phyloP scores from a whole-genome alignment of 1,140 invertebrate genomes.

The Polypedilum vanderplanki region DNA sequence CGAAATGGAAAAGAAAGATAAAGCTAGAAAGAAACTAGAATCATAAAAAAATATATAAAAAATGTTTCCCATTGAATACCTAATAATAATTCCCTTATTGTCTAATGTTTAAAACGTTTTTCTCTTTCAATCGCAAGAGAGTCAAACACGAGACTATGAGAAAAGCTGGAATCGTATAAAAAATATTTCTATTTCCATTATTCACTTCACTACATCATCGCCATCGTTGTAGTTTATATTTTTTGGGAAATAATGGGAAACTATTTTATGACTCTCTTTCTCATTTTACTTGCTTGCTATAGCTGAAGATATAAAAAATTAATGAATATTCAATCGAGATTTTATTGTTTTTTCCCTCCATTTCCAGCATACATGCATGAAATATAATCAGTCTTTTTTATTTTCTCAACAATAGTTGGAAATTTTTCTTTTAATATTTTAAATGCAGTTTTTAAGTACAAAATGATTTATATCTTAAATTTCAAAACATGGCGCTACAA shows the following conservation, averaged over 20 bases:
- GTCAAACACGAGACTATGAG: neutral
- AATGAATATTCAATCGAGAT: slow-evolving; percentile 28
- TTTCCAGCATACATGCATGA: neutral
- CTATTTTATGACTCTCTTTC: neutral
- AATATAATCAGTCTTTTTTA: too few relatives aligned
- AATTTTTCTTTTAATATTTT: too few relatives aligned
- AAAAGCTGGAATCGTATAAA: neutral
- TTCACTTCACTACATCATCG: too few relatives aligned
- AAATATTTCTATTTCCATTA: neutral
- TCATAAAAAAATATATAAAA: neutral
- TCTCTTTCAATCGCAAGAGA: neutral
- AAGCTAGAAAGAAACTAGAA: neutral
- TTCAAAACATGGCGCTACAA: too few relatives aligned
- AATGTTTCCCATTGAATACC: slow-evolving; percentile 1
- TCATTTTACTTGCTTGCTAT: neutral
- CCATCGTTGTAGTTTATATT: too few relatives aligned
- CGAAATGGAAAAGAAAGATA: neutral
- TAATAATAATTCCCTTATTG: neutral
- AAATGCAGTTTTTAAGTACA: too few relatives aligned
- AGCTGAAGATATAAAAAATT: neutral
- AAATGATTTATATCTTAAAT: too few relatives aligned
- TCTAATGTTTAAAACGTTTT: neutral
- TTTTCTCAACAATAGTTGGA: too few relatives aligned
- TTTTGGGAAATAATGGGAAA: neutral
- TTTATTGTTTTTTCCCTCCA: slow-evolving; percentile 23